Evolutionary conservation across 2,113 vertebrate genomes (phyloP).

Genomic region (Corythoichthys intestinalis): DNA sequence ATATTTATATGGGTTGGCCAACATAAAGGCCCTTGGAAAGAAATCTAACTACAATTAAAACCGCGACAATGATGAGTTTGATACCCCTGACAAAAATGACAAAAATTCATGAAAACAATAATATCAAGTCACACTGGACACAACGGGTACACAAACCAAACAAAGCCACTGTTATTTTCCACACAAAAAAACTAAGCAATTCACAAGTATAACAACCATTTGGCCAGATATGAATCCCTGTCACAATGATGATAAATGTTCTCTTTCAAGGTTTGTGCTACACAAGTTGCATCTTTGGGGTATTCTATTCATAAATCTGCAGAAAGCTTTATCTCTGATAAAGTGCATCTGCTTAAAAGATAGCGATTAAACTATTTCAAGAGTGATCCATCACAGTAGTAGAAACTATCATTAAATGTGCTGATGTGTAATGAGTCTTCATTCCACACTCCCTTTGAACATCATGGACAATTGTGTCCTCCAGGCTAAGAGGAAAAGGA

Average conservation of each 20-base stretch:
- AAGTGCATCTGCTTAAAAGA: not conserved
- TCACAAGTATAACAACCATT: not conserved
- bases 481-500: constrained; percentile 11
- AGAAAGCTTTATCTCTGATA: not conserved
- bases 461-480: constrained; percentile 7
- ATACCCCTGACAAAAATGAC: not conserved
- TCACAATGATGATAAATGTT: not conserved
- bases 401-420: constrained; percentile 4
- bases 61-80: too few species aligned
- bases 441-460: constrained; percentile 2
- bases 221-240: not conserved
- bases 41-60: too few species aligned
- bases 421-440: constrained; percentile 11
- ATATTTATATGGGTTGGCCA: too few species aligned
- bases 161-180: not conserved
- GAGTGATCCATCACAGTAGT: not conserved
- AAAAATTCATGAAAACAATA: not conserved
- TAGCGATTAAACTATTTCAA: not conserved
- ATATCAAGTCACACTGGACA: too few species aligned
- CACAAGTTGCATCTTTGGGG: not conserved
- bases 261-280: not conserved
- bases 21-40: too few species aligned
- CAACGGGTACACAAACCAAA: not conserved
- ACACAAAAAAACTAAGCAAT: not conserved
- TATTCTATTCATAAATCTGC: not conserved